These are phyloP conservation scores for Platyrinchus mystaceus DNA, from an alignment of 2,797 vertebrate genomes.

Conservation along the genomic window DNA sequence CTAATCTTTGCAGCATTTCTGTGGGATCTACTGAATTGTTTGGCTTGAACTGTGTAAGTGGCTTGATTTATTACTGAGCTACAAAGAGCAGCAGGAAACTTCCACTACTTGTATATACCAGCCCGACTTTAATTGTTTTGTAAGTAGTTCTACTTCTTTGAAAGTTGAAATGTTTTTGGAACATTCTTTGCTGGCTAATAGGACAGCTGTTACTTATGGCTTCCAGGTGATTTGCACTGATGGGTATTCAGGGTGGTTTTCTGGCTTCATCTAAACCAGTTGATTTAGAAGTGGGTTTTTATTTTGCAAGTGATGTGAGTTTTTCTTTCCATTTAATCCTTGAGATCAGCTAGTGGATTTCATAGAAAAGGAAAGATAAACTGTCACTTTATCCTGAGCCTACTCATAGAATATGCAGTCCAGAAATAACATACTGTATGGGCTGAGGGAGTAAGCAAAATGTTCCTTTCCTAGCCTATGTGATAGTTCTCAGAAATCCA, in stretches of 20 bases:
- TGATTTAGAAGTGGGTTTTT: constrained; percentile 6
- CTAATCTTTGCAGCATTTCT: neutral
- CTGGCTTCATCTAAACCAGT: neutral
- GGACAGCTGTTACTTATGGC: neutral
- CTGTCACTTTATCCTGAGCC: neutral
- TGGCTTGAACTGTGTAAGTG: neutral
- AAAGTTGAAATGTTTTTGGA: neutral
- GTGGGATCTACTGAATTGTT: neutral
- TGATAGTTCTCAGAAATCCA: constrained; percentile 37
- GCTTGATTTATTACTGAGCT: neutral
- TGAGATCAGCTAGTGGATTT: neutral
- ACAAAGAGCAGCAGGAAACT: neutral
- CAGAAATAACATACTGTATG: constrained; percentile 28
- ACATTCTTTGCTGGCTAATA: neutral
- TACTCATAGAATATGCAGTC: neutral
- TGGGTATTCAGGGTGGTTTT: neutral
- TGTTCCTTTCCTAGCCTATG: constrained; percentile 3
- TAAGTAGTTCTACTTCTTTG: neutral
- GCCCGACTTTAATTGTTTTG: neutral
- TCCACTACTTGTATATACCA: neutral
- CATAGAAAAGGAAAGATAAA: constrained; percentile 12
- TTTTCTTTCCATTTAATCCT: constrained; percentile 31
- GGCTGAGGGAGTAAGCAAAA: neutral
- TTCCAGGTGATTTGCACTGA: neutral
- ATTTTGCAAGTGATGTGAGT: neutral